Percentiles rank a stretch among this genome's conserved stretches.
Conservation (phyloP, 2,797 vertebrate genomes). For the Merluccius polli region DNA sequence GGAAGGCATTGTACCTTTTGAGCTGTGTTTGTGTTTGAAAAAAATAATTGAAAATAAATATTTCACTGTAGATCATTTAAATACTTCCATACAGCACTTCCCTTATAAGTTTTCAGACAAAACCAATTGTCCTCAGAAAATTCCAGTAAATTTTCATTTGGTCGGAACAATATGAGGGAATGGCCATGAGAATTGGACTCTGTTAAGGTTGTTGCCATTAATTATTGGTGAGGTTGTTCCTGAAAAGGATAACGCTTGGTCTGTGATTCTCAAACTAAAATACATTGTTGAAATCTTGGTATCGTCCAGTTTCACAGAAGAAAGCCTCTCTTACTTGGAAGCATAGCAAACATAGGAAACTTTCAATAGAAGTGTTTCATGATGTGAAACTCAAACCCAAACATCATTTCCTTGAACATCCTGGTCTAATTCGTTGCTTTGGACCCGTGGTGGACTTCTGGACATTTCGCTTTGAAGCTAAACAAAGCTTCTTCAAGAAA, state of each 20-base stretch:
- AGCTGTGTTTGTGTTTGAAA: conserved; percentile 23
- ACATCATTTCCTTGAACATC: conserved; percentile 5
- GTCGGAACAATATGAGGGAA: not conserved
- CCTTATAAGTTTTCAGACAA: too few relatives aligned
- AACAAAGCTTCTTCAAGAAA: conserved; percentile 24
- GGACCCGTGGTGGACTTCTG: conserved; percentile 2
- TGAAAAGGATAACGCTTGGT: conserved; percentile 4
- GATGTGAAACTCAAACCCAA: not conserved
- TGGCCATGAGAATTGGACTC: too few relatives aligned
- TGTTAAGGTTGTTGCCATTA: too few relatives aligned
- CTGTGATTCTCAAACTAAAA: too few relatives aligned
- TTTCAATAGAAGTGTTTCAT: not conserved
- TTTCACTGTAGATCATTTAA: conserved; percentile 6
- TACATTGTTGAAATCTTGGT: conserved; percentile 4
- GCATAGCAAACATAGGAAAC: not conserved
- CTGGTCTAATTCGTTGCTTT: not conserved
- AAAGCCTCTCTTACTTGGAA: not conserved
- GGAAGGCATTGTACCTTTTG: conserved; percentile 21
- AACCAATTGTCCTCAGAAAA: conserved; percentile 5
- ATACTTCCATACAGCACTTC: conserved; percentile 1
- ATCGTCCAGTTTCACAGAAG: not conserved
- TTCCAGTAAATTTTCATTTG: not conserved
- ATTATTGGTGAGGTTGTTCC: conserved; percentile 5
- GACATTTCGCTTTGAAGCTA: conserved; percentile 18
- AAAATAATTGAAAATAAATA: not conserved